Percentiles rank a stretch among this genome's conserved stretches.
Conservation (phyloP, 2,797 vertebrate species). For the Orestias chungarensis region DNA sequence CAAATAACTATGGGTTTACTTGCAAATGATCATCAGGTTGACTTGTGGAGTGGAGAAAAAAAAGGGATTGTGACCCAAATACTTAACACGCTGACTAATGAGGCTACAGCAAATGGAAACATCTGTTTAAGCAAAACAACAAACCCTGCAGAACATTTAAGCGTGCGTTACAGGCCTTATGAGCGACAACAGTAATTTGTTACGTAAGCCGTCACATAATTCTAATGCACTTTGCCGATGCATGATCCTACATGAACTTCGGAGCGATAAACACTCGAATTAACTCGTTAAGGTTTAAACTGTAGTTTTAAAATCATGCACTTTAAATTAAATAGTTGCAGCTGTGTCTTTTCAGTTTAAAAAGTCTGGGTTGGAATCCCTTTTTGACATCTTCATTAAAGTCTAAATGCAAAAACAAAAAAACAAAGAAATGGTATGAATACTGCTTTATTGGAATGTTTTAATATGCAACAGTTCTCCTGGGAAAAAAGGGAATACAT, state of each 20-base stretch:
- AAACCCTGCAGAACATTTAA: background rate
- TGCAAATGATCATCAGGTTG: background rate
- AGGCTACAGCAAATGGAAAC: background rate
- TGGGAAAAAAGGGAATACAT: slow-evolving; percentile 59
- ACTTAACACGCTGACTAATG: background rate
- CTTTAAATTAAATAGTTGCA: background rate
- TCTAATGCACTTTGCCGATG: background rate
- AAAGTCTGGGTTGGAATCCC: no score
- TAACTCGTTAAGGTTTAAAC: background rate
- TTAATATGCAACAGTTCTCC: slow-evolving; percentile 65
- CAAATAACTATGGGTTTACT: background rate
- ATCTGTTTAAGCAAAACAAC: background rate
- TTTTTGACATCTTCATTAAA: background rate
- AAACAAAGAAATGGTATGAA: slow-evolving; percentile 21
- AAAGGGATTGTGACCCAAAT: background rate
- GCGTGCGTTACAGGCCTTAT: background rate
- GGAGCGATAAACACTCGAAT: background rate
- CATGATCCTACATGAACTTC: background rate
- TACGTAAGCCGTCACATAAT: background rate
- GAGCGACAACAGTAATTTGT: background rate
- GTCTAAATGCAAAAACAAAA: background rate
- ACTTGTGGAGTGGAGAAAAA: background rate
- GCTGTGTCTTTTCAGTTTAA: no score
- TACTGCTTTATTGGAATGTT: slow-evolving; percentile 71
- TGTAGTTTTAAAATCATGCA: no score